Percentiles rank a stretch among this genome's conserved stretches.
These are phyloP conservation scores for Erpornis zantholeuca DNA, from an alignment of 2,113 vertebrate species.

Conservation along the genomic window DNA sequence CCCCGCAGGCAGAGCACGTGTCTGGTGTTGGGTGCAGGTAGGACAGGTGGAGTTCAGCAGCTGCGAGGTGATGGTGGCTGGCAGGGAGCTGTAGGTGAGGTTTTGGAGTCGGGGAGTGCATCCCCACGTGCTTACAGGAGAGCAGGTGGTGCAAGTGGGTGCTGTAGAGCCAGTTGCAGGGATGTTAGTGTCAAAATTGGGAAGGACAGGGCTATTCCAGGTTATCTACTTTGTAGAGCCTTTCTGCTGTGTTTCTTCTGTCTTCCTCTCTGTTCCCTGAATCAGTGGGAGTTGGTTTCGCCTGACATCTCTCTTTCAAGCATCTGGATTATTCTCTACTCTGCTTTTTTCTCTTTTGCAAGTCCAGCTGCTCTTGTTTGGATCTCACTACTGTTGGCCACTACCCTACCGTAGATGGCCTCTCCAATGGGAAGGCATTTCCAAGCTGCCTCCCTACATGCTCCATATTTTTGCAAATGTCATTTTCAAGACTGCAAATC, in stretches of 20 bases:
- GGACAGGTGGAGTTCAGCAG: background rate
- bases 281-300: constrained; percentile 43
- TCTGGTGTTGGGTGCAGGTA: background rate
- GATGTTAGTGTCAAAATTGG: background rate
- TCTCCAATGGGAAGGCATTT: background rate
- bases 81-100: background rate
- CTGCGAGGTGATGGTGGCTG: background rate
- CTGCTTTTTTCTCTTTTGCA: background rate
- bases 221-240: background rate
- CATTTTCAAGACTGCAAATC: background rate
- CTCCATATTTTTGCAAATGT: background rate
- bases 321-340: background rate
- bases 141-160: background rate
- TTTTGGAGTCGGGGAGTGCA: background rate
- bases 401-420: background rate
- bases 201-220: background rate
- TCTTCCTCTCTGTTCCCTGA: background rate
- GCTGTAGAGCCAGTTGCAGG: background rate
- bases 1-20: background rate
- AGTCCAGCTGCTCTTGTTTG: background rate
- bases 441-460: accelerated
- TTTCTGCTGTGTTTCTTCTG: background rate
- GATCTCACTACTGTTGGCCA: background rate
- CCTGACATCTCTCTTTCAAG: background rate
- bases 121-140: background rate